Conservation (phyloP, 2,888 invertebrate species). For the Chrysomela aeneicollis region DNA sequence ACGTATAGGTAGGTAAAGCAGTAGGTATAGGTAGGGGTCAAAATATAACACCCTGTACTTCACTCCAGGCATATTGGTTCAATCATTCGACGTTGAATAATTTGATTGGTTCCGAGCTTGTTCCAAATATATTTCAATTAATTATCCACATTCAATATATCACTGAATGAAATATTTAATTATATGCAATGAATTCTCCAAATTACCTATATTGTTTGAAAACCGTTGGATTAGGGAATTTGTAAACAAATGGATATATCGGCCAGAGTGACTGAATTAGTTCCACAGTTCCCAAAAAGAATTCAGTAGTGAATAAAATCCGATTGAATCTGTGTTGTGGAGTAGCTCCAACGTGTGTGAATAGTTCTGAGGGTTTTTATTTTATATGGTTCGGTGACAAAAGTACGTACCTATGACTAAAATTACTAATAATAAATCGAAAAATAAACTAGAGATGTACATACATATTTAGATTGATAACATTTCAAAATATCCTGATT, state of each 20-base stretch:
- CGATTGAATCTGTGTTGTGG: not conserved
- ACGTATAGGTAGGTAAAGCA: too few species aligned
- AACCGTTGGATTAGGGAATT: not conserved
- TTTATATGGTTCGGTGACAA: too few species aligned
- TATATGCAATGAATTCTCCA: not conserved
- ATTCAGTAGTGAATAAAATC: too few species aligned
- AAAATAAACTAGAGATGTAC: too few species aligned
- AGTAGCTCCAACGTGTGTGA: too few species aligned
- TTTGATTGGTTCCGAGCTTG: not conserved
- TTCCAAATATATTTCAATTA: not conserved
- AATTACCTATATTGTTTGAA: not conserved
- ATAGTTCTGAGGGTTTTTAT: too few species aligned
- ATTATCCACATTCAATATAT: not conserved
- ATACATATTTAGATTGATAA: too few species aligned
- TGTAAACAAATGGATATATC: not conserved
- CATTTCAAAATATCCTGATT: too few species aligned
- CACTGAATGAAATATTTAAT: not conserved
- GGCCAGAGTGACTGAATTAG: not conserved
- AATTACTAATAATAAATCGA: too few species aligned
- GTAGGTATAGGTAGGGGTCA: too few species aligned
- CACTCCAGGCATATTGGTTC: not conserved
- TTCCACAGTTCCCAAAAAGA: not conserved
- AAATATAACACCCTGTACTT: too few species aligned
- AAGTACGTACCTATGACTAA: too few species aligned
- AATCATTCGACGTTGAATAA: not conserved